Evolutionary conservation across 2,797 vertebrate genomes (phyloP).

Genomic region (Sandelia bainsii): DNA sequence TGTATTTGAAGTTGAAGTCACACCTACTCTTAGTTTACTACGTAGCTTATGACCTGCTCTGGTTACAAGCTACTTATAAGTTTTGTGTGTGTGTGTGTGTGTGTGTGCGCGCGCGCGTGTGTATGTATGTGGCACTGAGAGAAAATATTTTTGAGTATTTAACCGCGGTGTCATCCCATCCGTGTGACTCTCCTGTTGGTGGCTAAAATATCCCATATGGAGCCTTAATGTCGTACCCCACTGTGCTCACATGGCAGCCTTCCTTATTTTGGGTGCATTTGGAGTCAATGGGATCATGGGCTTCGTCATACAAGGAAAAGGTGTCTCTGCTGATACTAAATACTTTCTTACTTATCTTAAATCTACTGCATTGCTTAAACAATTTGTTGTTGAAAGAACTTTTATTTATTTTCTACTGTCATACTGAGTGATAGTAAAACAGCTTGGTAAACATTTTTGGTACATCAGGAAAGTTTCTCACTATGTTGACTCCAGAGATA

Average conservation of each 20-base stretch:
- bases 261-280: constrained; percentile 69
- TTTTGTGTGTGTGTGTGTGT: constrained; percentile 40
- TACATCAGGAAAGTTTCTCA: constrained; percentile 14
- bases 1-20: constrained; percentile 52
- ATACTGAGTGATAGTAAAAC: neutral
- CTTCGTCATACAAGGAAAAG: constrained; percentile 52
- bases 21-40: constrained; percentile 63
- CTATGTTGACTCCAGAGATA: constrained; percentile 69
- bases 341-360: neutral
- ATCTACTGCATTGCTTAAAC: neutral
- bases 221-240: constrained; percentile 72
- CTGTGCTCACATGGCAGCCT: constrained; percentile 58
- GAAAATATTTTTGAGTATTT: constrained; percentile 58
- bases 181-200: constrained; percentile 69
- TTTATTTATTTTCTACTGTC: neutral
- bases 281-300: constrained; percentile 46
- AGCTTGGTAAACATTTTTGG: neutral
- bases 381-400: constrained; percentile 22
- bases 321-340: constrained; percentile 25
- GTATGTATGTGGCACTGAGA: constrained; percentile 22
- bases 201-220: constrained; percentile 83
- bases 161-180: constrained; percentile 69
- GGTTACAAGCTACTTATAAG: constrained; percentile 86
- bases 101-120: constrained; percentile 31
- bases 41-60: constrained; percentile 71